Evolutionary conservation across 2,888 invertebrate genomes (phyloP).

Genomic region (Philereme vetulata): DNA sequence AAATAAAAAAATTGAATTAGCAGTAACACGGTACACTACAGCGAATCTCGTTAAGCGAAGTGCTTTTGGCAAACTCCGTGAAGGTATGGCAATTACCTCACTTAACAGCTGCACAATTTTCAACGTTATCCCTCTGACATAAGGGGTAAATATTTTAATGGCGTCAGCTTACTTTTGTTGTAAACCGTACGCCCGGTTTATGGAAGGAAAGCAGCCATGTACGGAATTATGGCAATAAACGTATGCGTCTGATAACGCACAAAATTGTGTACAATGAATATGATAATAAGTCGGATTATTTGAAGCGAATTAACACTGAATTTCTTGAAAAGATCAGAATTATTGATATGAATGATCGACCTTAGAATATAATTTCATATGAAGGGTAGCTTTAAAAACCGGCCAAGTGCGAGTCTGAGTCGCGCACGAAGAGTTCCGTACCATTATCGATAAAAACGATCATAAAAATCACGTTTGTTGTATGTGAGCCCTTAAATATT

Average conservation of each 20-base stretch:
- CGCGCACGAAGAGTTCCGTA: no score
- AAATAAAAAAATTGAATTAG: constrained; percentile 40
- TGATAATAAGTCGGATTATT: constrained; percentile 19
- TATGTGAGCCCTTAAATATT: no score
- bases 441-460: no score
- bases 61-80: constrained; percentile 60
- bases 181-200: constrained; percentile 43
- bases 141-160: constrained; percentile 19
- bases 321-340: not conserved
- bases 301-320: constrained; percentile 5
- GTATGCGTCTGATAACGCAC: constrained; percentile 41
- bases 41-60: constrained; percentile 56
- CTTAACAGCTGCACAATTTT: constrained; percentile 18
- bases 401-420: no score
- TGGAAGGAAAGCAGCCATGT: constrained; percentile 44
- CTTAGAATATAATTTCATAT: no score
- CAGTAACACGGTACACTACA: constrained; percentile 40
- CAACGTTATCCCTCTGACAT: constrained; percentile 21
- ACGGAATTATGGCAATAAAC: constrained; percentile 48
- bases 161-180: constrained; percentile 21
- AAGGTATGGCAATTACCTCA: constrained; percentile 61
- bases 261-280: constrained; percentile 32
- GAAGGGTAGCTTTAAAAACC: no score
- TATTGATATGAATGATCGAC: no score
- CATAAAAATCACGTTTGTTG: no score